Evolutionary conservation across 2,113 vertebrate species (phyloP).

Genomic region (Beaufortia kweichowensis): DNA sequence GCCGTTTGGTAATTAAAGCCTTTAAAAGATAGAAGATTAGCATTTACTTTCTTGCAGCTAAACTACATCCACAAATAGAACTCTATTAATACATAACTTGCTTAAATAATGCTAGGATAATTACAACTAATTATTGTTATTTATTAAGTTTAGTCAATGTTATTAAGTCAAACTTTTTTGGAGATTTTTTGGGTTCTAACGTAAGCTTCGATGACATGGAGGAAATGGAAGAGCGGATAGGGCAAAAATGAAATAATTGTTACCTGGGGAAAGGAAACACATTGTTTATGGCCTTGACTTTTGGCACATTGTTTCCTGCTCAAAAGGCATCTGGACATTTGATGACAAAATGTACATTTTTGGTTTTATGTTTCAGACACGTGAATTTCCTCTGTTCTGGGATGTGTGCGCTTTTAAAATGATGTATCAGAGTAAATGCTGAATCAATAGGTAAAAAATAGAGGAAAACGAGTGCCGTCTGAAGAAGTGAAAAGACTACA

Average conservation of each 20-base stretch:
- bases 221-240: slow-evolving; percentile 22
- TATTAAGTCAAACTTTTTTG: not conserved
- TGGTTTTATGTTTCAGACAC: not conserved
- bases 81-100: not conserved
- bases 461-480: not conserved
- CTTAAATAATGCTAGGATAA: not conserved
- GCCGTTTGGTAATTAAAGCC: not conserved
- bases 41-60: not conserved
- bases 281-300: slow-evolving; percentile 48
- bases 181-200: not conserved
- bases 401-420: slow-evolving; percentile 8
- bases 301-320: slow-evolving; percentile 40
- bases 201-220: not conserved
- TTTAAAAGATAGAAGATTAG: not conserved
- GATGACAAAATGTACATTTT: slow-evolving; percentile 24
- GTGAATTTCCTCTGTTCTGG: slow-evolving; percentile 15
- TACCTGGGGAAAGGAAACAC: slow-evolving; percentile 54
- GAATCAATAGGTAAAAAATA: slow-evolving; percentile 23
- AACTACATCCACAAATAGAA: not conserved
- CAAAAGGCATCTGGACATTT: slow-evolving; percentile 25
- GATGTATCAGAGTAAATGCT: slow-evolving; percentile 27
- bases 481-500: slow-evolving; percentile 26
- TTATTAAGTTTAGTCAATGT: not conserved
- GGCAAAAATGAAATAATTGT: slow-evolving; percentile 46
- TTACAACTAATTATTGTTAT: not conserved